phyloP scores from a whole-genome alignment of 2,113 vertebrate genomes.

The Craseonycteris thonglongyai region DNA sequence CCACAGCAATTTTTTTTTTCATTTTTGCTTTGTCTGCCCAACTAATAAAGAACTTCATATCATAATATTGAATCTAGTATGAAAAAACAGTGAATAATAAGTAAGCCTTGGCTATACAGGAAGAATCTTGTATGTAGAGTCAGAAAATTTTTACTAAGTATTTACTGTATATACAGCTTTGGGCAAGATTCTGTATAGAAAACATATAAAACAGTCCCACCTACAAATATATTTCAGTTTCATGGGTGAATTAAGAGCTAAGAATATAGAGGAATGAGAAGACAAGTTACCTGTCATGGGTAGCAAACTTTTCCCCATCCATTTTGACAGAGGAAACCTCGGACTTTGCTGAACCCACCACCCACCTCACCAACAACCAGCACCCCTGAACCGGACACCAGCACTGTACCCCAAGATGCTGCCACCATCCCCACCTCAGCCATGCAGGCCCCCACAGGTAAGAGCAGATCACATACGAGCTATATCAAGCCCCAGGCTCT shows the following conservation, averaged over 20 bases:
- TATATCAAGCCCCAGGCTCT: not conserved
- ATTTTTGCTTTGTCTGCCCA: slow-evolving; percentile 15
- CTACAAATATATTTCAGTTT: slow-evolving; percentile 4
- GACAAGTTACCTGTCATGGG: slow-evolving; percentile 32
- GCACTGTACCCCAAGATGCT: slow-evolving; percentile 96
- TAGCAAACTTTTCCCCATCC: slow-evolving; percentile 76
- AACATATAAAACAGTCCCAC: not conserved
- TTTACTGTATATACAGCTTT: not conserved
- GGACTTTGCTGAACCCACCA: slow-evolving; percentile 90
- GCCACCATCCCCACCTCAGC: slow-evolving; percentile 97
- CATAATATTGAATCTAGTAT: not conserved
- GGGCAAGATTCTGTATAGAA: not conserved
- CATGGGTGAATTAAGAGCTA: not conserved
- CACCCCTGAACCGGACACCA: slow-evolving; percentile 98
- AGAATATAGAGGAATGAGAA: slow-evolving; percentile 65
- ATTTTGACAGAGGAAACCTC: slow-evolving; percentile 92
- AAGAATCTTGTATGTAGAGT: slow-evolving; percentile 22
- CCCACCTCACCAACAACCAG: slow-evolving; percentile 97
- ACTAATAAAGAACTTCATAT: not conserved
- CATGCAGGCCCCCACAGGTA: slow-evolving; percentile 98
- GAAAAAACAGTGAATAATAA: not conserved
- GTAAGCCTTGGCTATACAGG: not conserved
- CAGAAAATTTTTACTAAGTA: slow-evolving; percentile 22
- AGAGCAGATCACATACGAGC: slow-evolving; percentile 34
- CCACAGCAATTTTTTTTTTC: not conserved